Evolutionary conservation across 2,888 invertebrate species (phyloP).

Genomic region (Stegophylla sp.): DNA sequence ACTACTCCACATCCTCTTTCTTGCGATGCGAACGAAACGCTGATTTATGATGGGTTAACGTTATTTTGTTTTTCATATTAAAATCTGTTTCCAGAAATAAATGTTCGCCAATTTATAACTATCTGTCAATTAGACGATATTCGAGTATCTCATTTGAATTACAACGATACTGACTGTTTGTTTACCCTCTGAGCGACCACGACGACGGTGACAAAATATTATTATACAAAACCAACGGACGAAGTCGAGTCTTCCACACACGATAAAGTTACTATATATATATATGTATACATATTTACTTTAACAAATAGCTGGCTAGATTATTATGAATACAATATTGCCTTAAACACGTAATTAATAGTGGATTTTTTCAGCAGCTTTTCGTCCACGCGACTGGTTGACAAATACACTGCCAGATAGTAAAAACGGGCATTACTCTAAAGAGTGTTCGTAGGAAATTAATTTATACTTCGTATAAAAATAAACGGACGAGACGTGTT

Average conservation of each 20-base stretch:
- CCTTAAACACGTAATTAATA: slow-evolving; percentile 40
- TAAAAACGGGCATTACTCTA: slow-evolving; percentile 27
- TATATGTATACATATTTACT: too few species aligned
- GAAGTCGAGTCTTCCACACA: not conserved
- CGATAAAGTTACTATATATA: not conserved
- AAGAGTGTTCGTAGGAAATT: slow-evolving; percentile 40
- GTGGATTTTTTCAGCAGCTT: slow-evolving; percentile 21
- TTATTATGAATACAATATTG: slow-evolving; percentile 46
- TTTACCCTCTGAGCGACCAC: not conserved
- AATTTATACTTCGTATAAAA: slow-evolving; percentile 50
- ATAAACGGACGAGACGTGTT: slow-evolving; percentile 50
- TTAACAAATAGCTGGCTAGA: slow-evolving; percentile 35
- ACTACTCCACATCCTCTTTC: too few species aligned
- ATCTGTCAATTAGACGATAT: not conserved
- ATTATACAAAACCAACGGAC: not conserved
- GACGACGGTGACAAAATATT: not conserved
- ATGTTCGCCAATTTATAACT: not conserved
- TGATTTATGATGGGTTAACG: not conserved
- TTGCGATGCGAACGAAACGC: not conserved
- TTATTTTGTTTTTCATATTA: not conserved
- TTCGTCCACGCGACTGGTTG: slow-evolving; percentile 28
- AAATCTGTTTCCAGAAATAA: not conserved
- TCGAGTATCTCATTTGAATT: not conserved
- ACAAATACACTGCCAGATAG: slow-evolving; percentile 38
- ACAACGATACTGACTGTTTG: not conserved